Base-by-base conservation (phyloP, 2,797 vertebrate species). In the Fistularia commersonii region DNA sequence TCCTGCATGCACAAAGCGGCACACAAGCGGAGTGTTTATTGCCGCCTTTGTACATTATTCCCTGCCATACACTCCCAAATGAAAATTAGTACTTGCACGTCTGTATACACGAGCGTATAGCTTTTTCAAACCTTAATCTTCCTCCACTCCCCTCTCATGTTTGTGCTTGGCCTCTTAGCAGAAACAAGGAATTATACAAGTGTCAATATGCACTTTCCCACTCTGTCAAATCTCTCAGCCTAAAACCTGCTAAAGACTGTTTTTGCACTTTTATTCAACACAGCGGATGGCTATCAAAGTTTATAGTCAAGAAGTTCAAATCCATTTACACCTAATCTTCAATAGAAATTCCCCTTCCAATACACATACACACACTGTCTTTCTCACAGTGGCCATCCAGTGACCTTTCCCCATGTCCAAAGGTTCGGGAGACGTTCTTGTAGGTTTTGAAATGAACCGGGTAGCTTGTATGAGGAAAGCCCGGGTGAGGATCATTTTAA, bases 291-390 rank as follows among this genome's bases (percentile, higher is more conserved):
- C 71, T 69, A 73, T 82, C 77, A 66, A 70, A 68, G 69, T 76
- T 74, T 78, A 79, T 54, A 72, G 69, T 62, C 58, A 13, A 77
- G 72, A 64, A 35, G 38, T 45, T 54, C 80, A 66, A 75, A 86
- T 88, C 82, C 79, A 86, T 87, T 85, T 79, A 72, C 56, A 56
- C 70, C 76, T 73, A 79, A 82, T 86, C 79, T 80, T 61, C 64
- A 69, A 69, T 65, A 77, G 54, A 64, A 46, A 47, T 48, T 48
- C 51, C 38, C 38, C 57, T 40, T 34, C 43, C 11, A 36, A 13
- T 36, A 8, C 55, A 41, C 41, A 52, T 48, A 52, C 23, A 41
- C 49, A 32, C 39, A 37, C 48, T 69, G 61, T 69, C 57, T 51
- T 50, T 66, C 54, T 35, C 66, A 72, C 67, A 77, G 69, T 77